phyloP scores from a whole-genome alignment of 1,140 invertebrate species.

The Wasmannia auropunctata region DNA sequence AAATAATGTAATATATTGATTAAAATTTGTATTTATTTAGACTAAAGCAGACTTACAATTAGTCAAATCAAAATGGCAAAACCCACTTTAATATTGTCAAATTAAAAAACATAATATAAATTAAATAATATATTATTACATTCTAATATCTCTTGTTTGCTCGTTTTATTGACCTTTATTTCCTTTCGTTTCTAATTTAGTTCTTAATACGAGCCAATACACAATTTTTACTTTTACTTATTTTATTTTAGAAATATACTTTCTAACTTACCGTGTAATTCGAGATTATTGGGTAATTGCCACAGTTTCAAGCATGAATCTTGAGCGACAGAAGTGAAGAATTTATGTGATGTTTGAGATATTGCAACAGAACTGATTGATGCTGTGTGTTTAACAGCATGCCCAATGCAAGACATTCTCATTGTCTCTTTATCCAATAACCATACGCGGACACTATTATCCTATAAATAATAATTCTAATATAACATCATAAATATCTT shows the following conservation, averaged over 20 bases:
- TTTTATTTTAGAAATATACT: constrained; percentile 37
- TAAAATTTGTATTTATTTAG: no score
- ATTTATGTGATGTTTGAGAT: constrained; percentile 86
- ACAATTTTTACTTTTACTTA: no score
- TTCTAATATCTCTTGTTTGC: no score
- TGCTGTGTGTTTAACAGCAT: constrained; percentile 92
- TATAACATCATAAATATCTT: not conserved
- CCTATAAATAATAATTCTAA: constrained; percentile 84
- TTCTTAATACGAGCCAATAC: no score
- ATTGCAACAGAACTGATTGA: constrained; percentile 92
- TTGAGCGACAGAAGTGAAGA: constrained; percentile 93
- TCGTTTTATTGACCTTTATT: no score
- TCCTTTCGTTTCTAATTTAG: no score
- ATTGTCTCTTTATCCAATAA: constrained; percentile 86
- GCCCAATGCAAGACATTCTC: constrained; percentile 88
- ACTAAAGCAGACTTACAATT: no score
- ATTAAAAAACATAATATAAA: no score
- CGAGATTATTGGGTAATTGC: constrained; percentile 87
- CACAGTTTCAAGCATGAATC: constrained; percentile 97
- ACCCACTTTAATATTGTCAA: no score
- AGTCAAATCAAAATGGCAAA: no score
- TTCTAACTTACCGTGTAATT: constrained; percentile 73
- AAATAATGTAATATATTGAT: no score
- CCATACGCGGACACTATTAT: constrained; percentile 95
- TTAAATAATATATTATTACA: no score